A percentile compares a stretch with the other conserved stretches of the same genome.
Conservation (phyloP, 2,888 invertebrate genomes). For the Melanargia galathea region DNA sequence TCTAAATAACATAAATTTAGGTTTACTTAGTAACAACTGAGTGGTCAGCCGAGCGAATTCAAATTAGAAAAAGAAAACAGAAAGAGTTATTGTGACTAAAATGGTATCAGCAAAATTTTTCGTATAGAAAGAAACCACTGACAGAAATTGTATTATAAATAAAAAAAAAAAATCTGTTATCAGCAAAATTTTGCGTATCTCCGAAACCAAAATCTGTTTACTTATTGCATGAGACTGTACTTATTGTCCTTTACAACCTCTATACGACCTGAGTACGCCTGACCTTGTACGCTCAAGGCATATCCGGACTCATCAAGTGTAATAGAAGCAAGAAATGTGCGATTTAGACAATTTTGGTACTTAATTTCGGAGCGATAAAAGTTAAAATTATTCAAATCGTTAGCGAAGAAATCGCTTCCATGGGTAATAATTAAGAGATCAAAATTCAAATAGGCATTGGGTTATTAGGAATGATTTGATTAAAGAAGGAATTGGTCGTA, state of each 20-base stretch:
- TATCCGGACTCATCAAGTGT: conserved; percentile 67
- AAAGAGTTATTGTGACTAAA: too few species aligned
- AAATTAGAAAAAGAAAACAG: too few species aligned
- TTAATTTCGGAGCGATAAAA: conserved; percentile 15
- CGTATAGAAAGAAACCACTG: too few species aligned
- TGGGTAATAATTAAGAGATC: conserved; percentile 19
- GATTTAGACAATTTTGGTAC: conserved; percentile 25
- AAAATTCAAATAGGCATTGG: conserved; percentile 15
- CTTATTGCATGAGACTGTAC: conserved; percentile 68
- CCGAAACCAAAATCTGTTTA: conserved; percentile 50
- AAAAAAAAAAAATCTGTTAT: too few species aligned
- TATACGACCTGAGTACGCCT: conserved; percentile 56
- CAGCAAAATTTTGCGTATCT: not conserved
- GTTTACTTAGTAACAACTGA: too few species aligned
- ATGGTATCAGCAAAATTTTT: too few species aligned
- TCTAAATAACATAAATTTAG: too few species aligned
- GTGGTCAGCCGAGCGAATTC: too few species aligned
- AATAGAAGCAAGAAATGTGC: conserved; percentile 34
- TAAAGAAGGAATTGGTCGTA: conserved; percentile 1
- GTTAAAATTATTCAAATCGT: conserved; percentile 7
- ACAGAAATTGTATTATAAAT: too few species aligned
- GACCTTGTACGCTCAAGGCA: conserved; percentile 73
- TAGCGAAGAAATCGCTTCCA: conserved; percentile 20
- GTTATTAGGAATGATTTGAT: conserved; percentile 10
- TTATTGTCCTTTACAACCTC: conserved; percentile 65